Evolutionary conservation across 2,113 vertebrate genomes (phyloP), one percentile per base, ranked within the genome.

Genomic region (Chloroceryle aenea): DNA sequence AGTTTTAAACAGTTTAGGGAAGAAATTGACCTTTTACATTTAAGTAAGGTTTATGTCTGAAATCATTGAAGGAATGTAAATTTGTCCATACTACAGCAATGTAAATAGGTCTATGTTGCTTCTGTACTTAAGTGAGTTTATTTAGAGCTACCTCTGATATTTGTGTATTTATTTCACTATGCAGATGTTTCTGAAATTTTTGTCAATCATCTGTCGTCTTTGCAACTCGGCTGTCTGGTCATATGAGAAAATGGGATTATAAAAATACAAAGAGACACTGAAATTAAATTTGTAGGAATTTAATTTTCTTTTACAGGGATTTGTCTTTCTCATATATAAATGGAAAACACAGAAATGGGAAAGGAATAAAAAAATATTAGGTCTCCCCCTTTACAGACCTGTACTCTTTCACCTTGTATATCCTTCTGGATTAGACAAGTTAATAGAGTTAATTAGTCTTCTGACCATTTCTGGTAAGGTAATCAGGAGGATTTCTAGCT

Each of bases 281-380:
- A 95, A 97, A 95, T 95, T 86, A 95, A 96, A 95, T 90, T 73
- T 97, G 32, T 77, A 95, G 47, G 55, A 95, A 95, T 96, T 95
- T 92, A 10, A 67, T 76, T 73, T 91, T 97, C 73, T 96, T 96
- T 97, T 93, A 89, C 61, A 96, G 91, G 26, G 92, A 48, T 72
- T 76, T 81, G 10, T 53, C 42, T 68, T 72, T 74, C 43, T 61
- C 42, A 53, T 56, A 74, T 34, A 43, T 52, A 53, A 59, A 55
- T 67, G 11, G 14, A 68, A 76, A 83, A 92, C 36, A 30, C 26
- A 20, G 85, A 87, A 78, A 87, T 22, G 4, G 6, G 14, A 78
- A 10, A 74, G 7, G 23, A 45, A 26, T 34, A 53, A 63, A 62
- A 50, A 73, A 30, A 11, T 4, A 40, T 12, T 16, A 25, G 38